Base-by-base conservation (phyloP, 2,797 vertebrate species). In the Hybognathus amarus region DNA sequence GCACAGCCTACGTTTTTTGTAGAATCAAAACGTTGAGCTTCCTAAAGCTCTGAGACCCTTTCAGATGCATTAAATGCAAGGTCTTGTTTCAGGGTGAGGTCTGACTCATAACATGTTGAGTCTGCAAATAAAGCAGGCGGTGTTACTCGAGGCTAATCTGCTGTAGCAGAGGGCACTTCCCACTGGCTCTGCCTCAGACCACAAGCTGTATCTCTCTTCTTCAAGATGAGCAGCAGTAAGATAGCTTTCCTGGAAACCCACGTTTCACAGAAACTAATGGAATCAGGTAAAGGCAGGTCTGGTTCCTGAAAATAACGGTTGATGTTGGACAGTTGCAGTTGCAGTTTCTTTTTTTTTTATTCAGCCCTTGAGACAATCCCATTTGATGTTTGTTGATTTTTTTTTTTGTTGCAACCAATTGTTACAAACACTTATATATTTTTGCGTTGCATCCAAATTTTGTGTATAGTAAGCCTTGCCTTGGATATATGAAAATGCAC, bases 61-160 rank as follows among this genome's bases (percentile, higher is more conserved):
- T 68, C 47, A 24, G 63, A 69, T 69, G 50, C 11, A 9, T 13
- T 33, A 17, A 30, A 47, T 36, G 24, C 11, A 20, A 52, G 30
- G 63, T 47, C n/a, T 77, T 20, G 40, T 64, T 77, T 77, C 20
- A 38, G 64, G 64, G 50, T 24, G 33, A 56, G 52, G 66, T 59
- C 52, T 80, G 78, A 80, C 6, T 42, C 24, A 12, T 54, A 52
- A 40, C 40, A 54, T 36, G 69, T 81, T 56, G 33, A 56, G 22
- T 82, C 61, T 76, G 59, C 45, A 82, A 82, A 76, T 76, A 76
- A 50, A 67, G 80, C 50, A 27, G 30, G 47, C 36, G 33, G 61
- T 10, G 13, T 24, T 33, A 40, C 40, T 33, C 54, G 5, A 24
- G 33, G 42, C 71, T 82, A 82, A 75, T 82, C 45, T 66, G 15